Conservation (phyloP, 2,888 invertebrate genomes). For the Petrophora chlorosata region DNA sequence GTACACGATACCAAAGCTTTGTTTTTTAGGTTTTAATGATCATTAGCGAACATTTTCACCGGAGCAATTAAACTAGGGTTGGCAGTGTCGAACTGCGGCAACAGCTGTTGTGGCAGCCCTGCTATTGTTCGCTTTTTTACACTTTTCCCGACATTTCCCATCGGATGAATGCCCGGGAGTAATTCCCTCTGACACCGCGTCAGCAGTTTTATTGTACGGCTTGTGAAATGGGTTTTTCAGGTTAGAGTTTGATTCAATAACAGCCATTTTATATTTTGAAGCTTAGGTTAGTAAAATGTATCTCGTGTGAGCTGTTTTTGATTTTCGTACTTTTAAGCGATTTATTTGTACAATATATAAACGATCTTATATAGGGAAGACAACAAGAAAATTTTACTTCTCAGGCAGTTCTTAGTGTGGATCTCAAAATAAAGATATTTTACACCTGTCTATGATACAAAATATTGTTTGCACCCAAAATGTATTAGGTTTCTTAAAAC, state of each 20-base stretch:
- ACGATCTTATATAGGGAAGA: too few relatives aligned
- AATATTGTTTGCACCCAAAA: too few relatives aligned
- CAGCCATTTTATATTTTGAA: constrained; percentile 4
- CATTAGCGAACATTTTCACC: constrained; percentile 35
- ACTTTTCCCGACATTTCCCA: constrained; percentile 37
- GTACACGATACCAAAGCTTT: constrained; percentile 23
- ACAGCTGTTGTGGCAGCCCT: constrained; percentile 37
- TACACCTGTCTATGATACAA: too few relatives aligned
- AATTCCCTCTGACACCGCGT: constrained; percentile 41
- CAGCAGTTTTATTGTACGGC: constrained; percentile 49
- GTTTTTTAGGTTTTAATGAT: constrained; percentile 29
- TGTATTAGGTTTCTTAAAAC: too few relatives aligned
- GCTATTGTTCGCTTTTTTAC: constrained; percentile 45
- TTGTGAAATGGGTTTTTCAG: constrained; percentile 16
- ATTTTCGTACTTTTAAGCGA: too few relatives aligned
- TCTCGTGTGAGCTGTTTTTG: too few relatives aligned
- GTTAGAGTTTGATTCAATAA: constrained; percentile 22
- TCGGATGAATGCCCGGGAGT: constrained; percentile 49
- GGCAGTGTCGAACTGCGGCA: constrained; percentile 21
- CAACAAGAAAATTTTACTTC: too few relatives aligned
- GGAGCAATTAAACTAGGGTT: constrained; percentile 34
- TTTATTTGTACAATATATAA: too few relatives aligned
- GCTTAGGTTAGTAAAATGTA: constrained; percentile 1
- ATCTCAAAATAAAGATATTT: too few relatives aligned
- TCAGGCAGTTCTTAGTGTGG: too few relatives aligned